phyloP scores from a whole-genome alignment of 2,888 invertebrate species.

The Dexiosoma caninum region DNA sequence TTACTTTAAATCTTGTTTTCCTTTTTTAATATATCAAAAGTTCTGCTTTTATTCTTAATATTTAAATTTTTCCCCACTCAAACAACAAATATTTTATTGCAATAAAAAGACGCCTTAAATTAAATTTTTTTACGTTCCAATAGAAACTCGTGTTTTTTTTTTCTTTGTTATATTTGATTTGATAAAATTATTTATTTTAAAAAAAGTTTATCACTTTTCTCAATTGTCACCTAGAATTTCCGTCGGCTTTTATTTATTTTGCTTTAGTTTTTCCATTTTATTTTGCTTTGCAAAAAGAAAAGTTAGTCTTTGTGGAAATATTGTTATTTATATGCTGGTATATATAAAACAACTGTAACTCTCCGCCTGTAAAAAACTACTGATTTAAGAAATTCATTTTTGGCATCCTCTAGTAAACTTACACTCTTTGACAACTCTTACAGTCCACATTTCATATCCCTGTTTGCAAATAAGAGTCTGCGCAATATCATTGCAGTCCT shows the following conservation, averaged over 20 bases:
- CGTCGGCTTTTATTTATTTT: neutral
- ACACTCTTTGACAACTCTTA: slow-evolving; percentile 12
- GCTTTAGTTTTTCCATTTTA: neutral
- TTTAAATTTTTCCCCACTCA: neutral
- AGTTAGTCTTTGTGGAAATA: too few relatives aligned
- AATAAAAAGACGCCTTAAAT: slow-evolving; percentile 49
- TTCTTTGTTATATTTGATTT: neutral
- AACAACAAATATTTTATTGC: neutral
- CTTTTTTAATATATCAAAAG: neutral
- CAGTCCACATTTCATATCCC: slow-evolving; percentile 34
- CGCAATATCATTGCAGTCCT: neutral
- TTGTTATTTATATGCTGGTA: neutral
- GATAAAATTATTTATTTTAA: neutral
- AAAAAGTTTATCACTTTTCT: neutral
- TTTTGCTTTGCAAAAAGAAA: neutral
- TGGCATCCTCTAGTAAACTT: neutral
- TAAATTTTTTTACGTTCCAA: neutral
- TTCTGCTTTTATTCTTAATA: neutral
- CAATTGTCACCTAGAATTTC: neutral
- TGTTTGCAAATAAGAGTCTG: slow-evolving; percentile 25
- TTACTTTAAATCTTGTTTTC: neutral
- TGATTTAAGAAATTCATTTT: neutral
- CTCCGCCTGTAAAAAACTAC: slow-evolving; percentile 56
- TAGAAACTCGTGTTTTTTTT: neutral
- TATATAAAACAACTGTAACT: slow-evolving; percentile 43